A percentile compares a stretch with the other conserved stretches of the same genome.
phyloP scores from a whole-genome alignment of 2,888 invertebrate genomes.

The Diadegma fenestrale region DNA sequence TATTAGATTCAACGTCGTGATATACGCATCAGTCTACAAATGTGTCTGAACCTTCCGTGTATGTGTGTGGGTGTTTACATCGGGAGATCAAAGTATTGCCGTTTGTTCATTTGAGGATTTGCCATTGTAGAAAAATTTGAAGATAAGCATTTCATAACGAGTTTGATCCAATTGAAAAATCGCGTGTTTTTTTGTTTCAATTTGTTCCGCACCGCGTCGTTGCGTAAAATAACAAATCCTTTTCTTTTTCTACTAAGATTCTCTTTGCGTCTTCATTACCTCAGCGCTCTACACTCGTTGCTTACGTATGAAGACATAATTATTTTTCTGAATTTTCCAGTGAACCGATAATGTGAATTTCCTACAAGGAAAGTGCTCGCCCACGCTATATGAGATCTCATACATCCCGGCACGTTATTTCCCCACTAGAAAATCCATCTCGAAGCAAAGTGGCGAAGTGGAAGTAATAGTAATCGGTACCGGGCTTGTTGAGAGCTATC shows the following conservation, averaged over 20 bases:
- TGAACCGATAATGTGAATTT: background rate
- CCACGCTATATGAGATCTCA: background rate
- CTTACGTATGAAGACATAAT: background rate
- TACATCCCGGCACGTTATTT: conserved; percentile 1
- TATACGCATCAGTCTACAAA: conserved; percentile 7
- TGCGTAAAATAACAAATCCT: background rate
- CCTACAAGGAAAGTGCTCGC: background rate
- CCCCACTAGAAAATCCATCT: conserved; percentile 31
- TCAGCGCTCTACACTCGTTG: background rate
- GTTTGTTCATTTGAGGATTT: background rate
- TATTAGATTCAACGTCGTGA: conserved; percentile 42
- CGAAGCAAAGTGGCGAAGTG: conserved; percentile 34
- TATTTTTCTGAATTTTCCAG: background rate
- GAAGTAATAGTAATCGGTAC: conserved; percentile 61
- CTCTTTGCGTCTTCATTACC: too few relatives aligned
- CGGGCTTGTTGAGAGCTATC: conserved; percentile 48
- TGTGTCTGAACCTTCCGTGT: background rate
- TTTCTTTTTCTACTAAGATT: background rate
- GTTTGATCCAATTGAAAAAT: background rate
- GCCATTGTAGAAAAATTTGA: background rate
- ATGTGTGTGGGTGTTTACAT: background rate
- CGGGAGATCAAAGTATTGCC: background rate
- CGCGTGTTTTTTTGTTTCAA: background rate
- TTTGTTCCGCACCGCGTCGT: too few relatives aligned
- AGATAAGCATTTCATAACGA: background rate